Conservation (phyloP, 2,888 invertebrate genomes). For the Macrosiphum euphorbiae region DNA sequence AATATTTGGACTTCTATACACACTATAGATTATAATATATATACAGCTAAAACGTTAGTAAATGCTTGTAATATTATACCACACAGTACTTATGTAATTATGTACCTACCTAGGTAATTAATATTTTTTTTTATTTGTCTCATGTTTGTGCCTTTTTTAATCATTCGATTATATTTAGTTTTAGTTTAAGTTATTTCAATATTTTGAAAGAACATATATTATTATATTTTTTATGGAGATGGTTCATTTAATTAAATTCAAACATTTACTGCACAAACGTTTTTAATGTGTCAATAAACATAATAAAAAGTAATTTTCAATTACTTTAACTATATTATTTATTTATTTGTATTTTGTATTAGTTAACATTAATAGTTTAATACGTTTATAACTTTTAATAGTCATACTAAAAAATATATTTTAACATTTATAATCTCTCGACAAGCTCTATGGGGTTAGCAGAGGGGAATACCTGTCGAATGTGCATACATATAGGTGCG, state of each 20-base stretch:
- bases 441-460: not conserved
- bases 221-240: not conserved
- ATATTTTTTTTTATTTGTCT: not conserved
- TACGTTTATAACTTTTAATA: slow-evolving; percentile 11
- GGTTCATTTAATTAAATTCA: not conserved
- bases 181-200: not conserved
- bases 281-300: slow-evolving; percentile 8
- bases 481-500: not conserved
- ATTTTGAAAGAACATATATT: not conserved
- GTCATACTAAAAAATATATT: not conserved
- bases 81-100: not conserved
- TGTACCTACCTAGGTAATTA: not conserved
- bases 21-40: too few species aligned
- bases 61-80: not conserved
- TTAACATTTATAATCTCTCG: not conserved
- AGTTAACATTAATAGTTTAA: not conserved
- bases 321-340: slow-evolving; percentile 1
- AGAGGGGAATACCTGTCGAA: not conserved
- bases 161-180: not conserved
- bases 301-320: slow-evolving; percentile 27
- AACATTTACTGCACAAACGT: not conserved
- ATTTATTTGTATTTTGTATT: not conserved
- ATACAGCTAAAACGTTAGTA: not conserved
- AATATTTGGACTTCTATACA: not conserved
- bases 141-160: not conserved